phyloP scores from a whole-genome alignment of 2,113 vertebrate species.

The Dasyprocta punctata region DNA sequence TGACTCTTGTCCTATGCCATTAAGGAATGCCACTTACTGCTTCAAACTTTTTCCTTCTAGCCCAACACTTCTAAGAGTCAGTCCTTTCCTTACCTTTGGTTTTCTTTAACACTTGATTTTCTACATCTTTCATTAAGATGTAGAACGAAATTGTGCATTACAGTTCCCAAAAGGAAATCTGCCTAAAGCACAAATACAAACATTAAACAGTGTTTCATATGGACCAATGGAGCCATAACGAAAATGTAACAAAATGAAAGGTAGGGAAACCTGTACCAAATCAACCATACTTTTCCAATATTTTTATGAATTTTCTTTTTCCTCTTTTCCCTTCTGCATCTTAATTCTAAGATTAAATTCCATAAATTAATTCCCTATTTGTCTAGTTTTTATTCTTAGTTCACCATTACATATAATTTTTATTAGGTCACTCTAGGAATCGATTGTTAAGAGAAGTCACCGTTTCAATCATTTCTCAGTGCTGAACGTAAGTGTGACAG shows the following conservation, averaged over 20 bases:
- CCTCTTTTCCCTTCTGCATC: not conserved
- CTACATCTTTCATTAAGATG: not conserved
- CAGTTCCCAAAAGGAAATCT: not conserved
- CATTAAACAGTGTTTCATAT: not conserved
- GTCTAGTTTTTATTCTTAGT: slow-evolving; percentile 32
- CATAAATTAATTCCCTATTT: not conserved
- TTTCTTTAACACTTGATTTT: not conserved
- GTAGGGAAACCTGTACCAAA: not conserved
- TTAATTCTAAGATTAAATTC: slow-evolving; percentile 38
- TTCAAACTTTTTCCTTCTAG: not conserved
- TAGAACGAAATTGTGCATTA: not conserved
- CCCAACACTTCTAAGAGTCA: not conserved
- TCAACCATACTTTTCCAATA: not conserved
- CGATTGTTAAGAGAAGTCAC: not conserved
- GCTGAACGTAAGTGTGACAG: not conserved
- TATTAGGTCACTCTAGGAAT: not conserved
- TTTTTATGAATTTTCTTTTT: not conserved
- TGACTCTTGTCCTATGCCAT: not conserved
- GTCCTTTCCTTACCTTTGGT: not conserved
- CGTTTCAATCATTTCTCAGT: not conserved
- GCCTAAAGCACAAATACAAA: not conserved
- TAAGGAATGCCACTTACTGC: not conserved
- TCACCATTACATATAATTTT: not conserved
- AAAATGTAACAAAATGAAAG: not conserved
- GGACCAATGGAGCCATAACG: not conserved